Base-by-base conservation (phyloP, 2,113 vertebrate species). In the Mionectes macconnelli region DNA sequence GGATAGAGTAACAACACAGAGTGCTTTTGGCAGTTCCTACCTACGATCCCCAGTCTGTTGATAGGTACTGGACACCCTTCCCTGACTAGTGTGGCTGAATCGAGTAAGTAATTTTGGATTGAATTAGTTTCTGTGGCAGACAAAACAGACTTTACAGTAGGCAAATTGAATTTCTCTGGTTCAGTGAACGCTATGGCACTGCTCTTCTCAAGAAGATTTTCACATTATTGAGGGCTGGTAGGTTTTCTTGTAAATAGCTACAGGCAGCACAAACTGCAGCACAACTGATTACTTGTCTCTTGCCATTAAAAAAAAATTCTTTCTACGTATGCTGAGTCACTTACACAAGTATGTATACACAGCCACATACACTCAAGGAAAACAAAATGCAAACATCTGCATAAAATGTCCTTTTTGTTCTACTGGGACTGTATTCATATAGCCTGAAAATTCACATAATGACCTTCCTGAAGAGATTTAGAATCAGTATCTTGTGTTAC, bases 141-240 rank as follows among this genome's bases (percentile, higher is more conserved):
- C 88, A 97, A 97, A 98, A 96, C 93, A 98, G 93, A 97, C 93
- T 98, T 97, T 97, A 97, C 89, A 95, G 95, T 97, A 98, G 95
- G 96, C 95, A 98, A 98, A 98, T 98, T 98, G 96, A 98, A 98
- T 98, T 98, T 98, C 94, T 98, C 77, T 98, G 97, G 91, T 98
- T 98, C 97, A 97, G 94, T 97, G 96, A 95, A 94, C 7, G 15
- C 90, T 94, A 56, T 96, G 94, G 60, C 84, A 83, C n/a, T 45
- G 83, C 17, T 64, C 40, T 55, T 97, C 94, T 97, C 87, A 93
- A 90, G 93, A 97, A 97, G 96, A 96, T 96, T 98, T 98, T 96
- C 93, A 94, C 87, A 78, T 97, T 97, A 96, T 94, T 95, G 88
- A 97, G 87, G 96, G 31, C 63, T 96, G 60, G 87, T 97, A 95